Evolutionary conservation across 1,140 invertebrate species (phyloP).

Genomic region (Philotrypesis tridentata): DNA sequence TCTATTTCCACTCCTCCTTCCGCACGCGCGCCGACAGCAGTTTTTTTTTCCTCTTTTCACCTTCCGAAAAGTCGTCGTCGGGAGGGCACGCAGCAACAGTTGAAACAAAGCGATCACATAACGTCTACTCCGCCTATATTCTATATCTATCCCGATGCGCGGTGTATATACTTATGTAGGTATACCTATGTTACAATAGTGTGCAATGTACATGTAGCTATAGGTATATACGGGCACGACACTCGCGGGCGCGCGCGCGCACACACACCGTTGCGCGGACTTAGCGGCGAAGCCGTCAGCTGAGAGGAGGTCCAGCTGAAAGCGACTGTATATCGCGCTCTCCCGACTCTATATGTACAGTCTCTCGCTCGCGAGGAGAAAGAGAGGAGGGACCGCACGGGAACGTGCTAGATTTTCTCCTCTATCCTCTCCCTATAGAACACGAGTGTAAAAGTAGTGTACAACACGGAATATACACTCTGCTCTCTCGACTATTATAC

Average conservation of each 20-base stretch:
- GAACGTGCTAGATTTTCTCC: neutral
- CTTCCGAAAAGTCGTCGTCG: neutral
- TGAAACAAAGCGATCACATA: neutral
- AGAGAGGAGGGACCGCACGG: neutral
- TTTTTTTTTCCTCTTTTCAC: too few relatives aligned
- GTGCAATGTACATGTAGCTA: too few relatives aligned
- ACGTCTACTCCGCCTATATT: neutral
- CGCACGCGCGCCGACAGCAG: neutral
- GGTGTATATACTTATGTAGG: neutral
- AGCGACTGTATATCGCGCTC: neutral
- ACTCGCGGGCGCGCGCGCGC: neutral
- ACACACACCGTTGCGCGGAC: neutral
- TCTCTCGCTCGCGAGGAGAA: neutral
- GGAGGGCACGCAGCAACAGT: neutral
- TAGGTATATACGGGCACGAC: neutral
- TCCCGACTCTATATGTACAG: too few relatives aligned
- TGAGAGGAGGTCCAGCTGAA: constrained; percentile 43
- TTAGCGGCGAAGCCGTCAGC: constrained; percentile 35
- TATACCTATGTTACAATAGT: too few relatives aligned
- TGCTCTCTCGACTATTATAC: neutral
- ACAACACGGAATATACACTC: neutral
- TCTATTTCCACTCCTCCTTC: constrained; percentile 22
- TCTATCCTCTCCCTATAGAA: neutral
- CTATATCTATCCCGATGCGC: neutral
- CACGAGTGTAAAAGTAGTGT: neutral